Evolutionary conservation across 2,888 invertebrate genomes (phyloP), one percentile per base, ranked within the genome.

Genomic region (Pegoplata infirma): DNA sequence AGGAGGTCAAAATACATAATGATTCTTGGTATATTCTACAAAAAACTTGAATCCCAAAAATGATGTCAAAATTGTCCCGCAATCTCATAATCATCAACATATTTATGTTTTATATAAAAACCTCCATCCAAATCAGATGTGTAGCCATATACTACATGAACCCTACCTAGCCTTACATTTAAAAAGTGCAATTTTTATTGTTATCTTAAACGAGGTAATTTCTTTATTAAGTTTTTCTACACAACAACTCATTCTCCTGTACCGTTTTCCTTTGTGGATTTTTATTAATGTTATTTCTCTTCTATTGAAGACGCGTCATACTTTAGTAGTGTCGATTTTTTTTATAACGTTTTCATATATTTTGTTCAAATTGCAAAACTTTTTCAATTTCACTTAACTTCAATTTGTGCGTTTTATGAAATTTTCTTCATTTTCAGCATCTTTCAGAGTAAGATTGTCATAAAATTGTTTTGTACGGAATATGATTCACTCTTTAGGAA

Each of bases 351-450:
- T 10, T 61, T 23, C 8, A n/a, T 58, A n/a, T 44, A 28, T 58
- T 5, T 63, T 76, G n/a, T 66, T 64, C 46, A 81, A 67, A 80
- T 82, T 78, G 82, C 80, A 81, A 84, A 84, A 84, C 81, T 84
- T 84, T 84, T 84, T 81, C 84, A 84, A 84, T 84, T 84, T 81
- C 82, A 68, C 76, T 81, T 78, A 75, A 82, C 75, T 71, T 78
- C 72, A 75, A 67, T 69, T 79, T 73, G 61, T 63, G 73, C 67
- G 28, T 67, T 66, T 53, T 32, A 66, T n/a, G 17, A 46, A 36
- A 49, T 55, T 66, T 64, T 64, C 32, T 76, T 47, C 21, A 46
- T 19, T 63, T 46, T 66, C 12, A 32, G 46, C 25, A 14, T 36
- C 40, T 56, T 73, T n/a, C n/a, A n/a, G n/a, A n/a, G n/a, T n/a